Evolutionary conservation across 1,140 invertebrate species (phyloP).

Genomic region (Caenorhabditis elegans): WBcel235 BX284604.4:12427001-12427500

Average conservation of each 20-base stretch:
- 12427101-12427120: background rate
- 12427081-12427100: slow-evolving; percentile 5
- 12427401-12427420: background rate
- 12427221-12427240: no score
- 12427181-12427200: no score
- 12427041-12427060: slow-evolving; percentile 27
- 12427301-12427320: no score
- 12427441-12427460: slow-evolving; percentile 2
- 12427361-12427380: background rate
- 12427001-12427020: slow-evolving; percentile 4
- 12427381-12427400: background rate
- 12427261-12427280: no score
- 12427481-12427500: background rate
- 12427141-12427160: no score
- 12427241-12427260: no score
- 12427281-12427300: no score
- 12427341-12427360: background rate
- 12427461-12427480: background rate
- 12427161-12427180: no score
- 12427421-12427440: slow-evolving; percentile 1
- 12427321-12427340: no score
- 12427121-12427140: no score
- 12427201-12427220: no score
- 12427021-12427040: background rate
- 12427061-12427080: background rate